Percentiles rank a stretch among this genome's conserved stretches.
Conservation (phyloP, 2,888 invertebrate genomes). For the Nomada ruficornis region DNA sequence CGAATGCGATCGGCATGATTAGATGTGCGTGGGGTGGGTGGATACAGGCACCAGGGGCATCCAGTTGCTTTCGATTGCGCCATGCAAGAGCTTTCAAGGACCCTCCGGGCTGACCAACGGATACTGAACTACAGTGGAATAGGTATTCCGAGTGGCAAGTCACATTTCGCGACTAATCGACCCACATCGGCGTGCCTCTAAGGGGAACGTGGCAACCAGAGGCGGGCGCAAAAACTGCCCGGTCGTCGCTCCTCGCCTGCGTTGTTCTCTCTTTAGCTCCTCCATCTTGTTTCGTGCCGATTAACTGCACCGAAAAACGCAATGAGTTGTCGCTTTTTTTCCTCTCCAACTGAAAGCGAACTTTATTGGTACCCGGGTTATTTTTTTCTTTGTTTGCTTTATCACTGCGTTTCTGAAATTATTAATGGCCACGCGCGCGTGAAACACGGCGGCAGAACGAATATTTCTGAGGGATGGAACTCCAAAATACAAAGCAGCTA, state of each 20-base stretch:
- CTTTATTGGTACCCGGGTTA: neutral
- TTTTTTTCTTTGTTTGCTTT: neutral
- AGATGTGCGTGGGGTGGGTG: slow-evolving; percentile 57
- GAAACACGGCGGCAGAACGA: too few relatives aligned
- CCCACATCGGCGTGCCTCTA: neutral
- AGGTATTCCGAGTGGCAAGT: slow-evolving; percentile 29
- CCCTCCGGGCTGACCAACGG: slow-evolving; percentile 37
- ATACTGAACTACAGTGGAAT: neutral
- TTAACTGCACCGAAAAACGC: slow-evolving; percentile 12
- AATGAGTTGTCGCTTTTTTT: neutral
- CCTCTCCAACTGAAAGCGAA: slow-evolving; percentile 5
- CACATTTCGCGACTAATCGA: slow-evolving; percentile 47
- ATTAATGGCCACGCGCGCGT: too few relatives aligned
- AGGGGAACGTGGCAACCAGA: neutral
- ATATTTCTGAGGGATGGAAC: neutral
- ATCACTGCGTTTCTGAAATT: neutral
- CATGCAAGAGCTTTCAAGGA: slow-evolving; percentile 64
- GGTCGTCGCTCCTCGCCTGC: neutral
- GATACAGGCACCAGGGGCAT: slow-evolving; percentile 45
- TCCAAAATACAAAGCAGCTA: too few relatives aligned
- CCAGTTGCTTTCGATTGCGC: slow-evolving; percentile 48
- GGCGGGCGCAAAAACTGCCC: neutral
- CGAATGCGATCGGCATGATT: slow-evolving; percentile 59
- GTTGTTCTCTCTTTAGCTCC: slow-evolving; percentile 1
- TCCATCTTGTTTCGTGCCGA: neutral